phyloP scores from a whole-genome alignment of 2,113 vertebrate species.

The Mus pahari region DNA sequence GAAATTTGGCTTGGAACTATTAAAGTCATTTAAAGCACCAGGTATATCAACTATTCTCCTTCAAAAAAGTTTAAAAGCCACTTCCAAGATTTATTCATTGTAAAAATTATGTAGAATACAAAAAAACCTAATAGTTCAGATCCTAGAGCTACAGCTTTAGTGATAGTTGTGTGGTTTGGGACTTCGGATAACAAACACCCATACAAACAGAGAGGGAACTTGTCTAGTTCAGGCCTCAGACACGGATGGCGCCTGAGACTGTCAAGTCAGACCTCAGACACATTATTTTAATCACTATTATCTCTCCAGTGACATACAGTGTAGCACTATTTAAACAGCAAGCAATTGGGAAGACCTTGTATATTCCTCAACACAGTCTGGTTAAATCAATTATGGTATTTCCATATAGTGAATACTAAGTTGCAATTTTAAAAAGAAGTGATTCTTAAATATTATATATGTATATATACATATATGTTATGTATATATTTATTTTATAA shows the following conservation, averaged over 20 bases:
- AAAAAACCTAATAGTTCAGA: not conserved
- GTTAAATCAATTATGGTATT: not conserved
- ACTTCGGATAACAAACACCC: slow-evolving; percentile 5
- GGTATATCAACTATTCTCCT: not conserved
- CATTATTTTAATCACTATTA: not conserved
- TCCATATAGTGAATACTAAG: not conserved
- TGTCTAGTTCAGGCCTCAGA: not conserved
- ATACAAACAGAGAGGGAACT: not conserved
- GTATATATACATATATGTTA: no score
- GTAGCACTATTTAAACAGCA: not conserved
- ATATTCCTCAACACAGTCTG: not conserved
- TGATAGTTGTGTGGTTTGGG: not conserved
- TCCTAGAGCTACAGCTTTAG: not conserved
- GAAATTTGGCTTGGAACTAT: slow-evolving; percentile 55
- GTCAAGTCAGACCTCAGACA: not conserved
- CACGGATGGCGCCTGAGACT: not conserved
- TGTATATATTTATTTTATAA: no score
- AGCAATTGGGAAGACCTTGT: not conserved
- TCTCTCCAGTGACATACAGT: not conserved
- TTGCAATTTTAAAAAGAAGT: not conserved
- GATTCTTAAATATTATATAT: not conserved
- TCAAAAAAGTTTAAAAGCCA: slow-evolving; percentile 37
- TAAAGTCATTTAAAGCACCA: slow-evolving; percentile 59
- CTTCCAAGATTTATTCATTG: slow-evolving; percentile 24
- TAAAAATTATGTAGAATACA: slow-evolving; percentile 14